phyloP scores from a whole-genome alignment of 92 coral and sea anemone genomes.

The Bergia sp. region DNA sequence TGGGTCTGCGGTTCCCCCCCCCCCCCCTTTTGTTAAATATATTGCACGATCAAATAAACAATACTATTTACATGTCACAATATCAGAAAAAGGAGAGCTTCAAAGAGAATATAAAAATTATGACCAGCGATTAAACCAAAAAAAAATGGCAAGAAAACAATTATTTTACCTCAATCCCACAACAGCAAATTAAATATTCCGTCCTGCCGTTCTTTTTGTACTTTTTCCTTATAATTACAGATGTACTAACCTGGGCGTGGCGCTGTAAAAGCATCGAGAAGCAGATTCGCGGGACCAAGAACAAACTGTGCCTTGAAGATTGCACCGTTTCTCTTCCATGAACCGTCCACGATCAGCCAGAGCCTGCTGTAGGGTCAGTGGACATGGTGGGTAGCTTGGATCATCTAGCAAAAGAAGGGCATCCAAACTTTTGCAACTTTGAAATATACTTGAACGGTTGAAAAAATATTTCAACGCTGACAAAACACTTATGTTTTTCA shows the following conservation, averaged over 20 bases:
- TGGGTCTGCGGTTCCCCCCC: too few species aligned
- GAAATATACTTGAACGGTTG: not conserved
- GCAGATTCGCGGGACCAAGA: conserved; percentile 21
- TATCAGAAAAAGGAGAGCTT: too few species aligned
- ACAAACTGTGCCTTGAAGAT: conserved; percentile 39
- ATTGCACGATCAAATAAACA: too few species aligned
- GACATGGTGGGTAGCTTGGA: conserved; percentile 65
- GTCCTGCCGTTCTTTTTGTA: not conserved
- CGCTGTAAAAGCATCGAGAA: conserved; percentile 23
- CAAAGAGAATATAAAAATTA: too few species aligned
- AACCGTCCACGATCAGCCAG: conserved; percentile 83
- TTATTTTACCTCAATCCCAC: too few species aligned
- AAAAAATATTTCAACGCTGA: not conserved
- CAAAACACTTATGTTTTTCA: too few species aligned
- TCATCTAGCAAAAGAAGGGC: conserved; percentile 16
- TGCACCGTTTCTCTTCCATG: conserved; percentile 66
- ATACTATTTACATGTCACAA: too few species aligned
- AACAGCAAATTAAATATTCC: not conserved
- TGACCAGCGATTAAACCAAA: too few species aligned
- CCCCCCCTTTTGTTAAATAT: too few species aligned
- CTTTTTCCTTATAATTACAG: not conserved
- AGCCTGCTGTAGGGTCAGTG: conserved; percentile 74
- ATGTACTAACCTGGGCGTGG: conserved; percentile 32
- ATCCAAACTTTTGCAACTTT: too few species aligned
- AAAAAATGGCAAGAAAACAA: too few species aligned